Evolutionary conservation across 1,140 invertebrate species (phyloP).

Genomic region (Rhizoglyphus robini): DNA sequence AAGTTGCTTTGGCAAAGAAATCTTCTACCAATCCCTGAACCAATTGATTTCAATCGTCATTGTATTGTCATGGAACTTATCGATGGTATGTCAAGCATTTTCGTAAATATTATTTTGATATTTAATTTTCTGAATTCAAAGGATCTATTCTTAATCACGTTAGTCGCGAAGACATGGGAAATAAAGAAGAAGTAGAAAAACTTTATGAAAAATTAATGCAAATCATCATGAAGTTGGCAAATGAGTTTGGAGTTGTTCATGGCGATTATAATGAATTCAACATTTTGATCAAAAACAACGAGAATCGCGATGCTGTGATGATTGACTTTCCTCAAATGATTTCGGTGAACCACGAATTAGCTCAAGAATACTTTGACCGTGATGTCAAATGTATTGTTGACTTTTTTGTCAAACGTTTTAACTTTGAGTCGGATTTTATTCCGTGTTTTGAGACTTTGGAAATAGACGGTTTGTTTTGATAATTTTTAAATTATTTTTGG

Average conservation of each 20-base stretch:
- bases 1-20: constrained; percentile 66
- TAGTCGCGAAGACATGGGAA: constrained; percentile 34
- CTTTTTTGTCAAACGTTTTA: constrained; percentile 82
- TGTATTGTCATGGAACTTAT: constrained; percentile 93
- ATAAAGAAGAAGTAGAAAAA: constrained; percentile 19
- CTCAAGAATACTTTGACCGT: constrained; percentile 82
- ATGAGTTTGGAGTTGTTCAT: constrained; percentile 84
- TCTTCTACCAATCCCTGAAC: constrained; percentile 80
- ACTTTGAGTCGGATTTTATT: constrained; percentile 72
- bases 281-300: constrained; percentile 57
- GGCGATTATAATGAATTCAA: constrained; percentile 99
- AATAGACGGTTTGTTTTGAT: background rate
- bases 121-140: constrained; percentile 34
- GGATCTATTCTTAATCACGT: background rate
- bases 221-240: constrained; percentile 73
- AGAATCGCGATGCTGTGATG: constrained; percentile 61
- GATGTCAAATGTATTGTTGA: constrained; percentile 84
- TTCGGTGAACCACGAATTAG: constrained; percentile 59
- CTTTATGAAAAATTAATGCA: constrained; percentile 93
- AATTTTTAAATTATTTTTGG: background rate
- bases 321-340: constrained; percentile 99
- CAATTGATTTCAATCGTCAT: constrained; percentile 88
- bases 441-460: constrained; percentile 46
- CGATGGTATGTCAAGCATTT: too few species aligned
- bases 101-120: constrained; percentile 10